Evolutionary conservation across 1,140 invertebrate genomes (phyloP).

Genomic region (Littorina saxatilis): DNA sequence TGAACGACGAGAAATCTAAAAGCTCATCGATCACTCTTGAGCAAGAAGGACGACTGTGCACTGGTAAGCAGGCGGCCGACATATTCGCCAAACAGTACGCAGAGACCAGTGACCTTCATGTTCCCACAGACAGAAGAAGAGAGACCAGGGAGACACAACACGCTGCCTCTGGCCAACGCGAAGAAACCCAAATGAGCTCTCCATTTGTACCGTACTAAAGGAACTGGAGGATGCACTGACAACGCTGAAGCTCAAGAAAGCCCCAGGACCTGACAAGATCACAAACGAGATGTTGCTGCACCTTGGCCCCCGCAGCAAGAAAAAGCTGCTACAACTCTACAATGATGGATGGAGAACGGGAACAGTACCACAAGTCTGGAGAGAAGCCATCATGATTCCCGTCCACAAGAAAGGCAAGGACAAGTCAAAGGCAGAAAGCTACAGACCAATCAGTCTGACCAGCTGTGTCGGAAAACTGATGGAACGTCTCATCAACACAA

Average conservation of each 20-base stretch:
- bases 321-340: not conserved
- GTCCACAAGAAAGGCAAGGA: conserved; percentile 5
- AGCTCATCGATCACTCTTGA: no score
- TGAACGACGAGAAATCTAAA: no score
- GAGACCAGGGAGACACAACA: not conserved
- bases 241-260: no score
- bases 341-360: not conserved
- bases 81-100: not conserved
- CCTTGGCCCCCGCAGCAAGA: not conserved
- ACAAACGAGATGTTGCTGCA: not conserved
- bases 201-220: not conserved
- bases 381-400: not conserved
- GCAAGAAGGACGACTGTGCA: no score
- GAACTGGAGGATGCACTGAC: not conserved
- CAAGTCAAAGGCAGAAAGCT: not conserved
- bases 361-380: not conserved
- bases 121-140: not conserved
- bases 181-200: not conserved
- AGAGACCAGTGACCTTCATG: not conserved
- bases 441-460: not conserved
- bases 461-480: not conserved
- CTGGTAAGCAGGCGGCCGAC: no score
- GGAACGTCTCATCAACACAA: no score
- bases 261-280: no score
- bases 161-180: not conserved